Base-by-base conservation (phyloP, 2,113 vertebrate genomes). In the Chamaetylas fuelleborni region DNA sequence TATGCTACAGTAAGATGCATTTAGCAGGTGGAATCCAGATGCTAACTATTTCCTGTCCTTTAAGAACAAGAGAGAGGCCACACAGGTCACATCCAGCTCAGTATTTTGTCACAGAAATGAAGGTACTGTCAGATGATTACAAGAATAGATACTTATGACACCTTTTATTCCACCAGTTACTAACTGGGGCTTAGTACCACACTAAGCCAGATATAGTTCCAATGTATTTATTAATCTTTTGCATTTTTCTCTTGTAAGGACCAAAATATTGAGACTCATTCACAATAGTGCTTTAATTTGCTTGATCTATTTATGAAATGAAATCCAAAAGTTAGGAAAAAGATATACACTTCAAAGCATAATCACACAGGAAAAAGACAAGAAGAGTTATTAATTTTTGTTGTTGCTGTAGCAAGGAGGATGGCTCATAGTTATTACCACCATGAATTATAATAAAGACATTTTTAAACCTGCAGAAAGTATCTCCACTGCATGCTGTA, bases 381-480 rank as follows among this genome's bases (percentile, higher is more conserved):
- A 69, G 31, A 86, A 5, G 14, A 87, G 28, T 19, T 89, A 38
- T 20, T 72, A 2, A 19, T 57, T 93, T 76, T 87, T 80, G 12
- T 61, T 81, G 48, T 43, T 80, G 23, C n/a, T 56, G 16, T 50
- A 73, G 50, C 20, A 69, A 80, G 71, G 38, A 79, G 57, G 50
- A 74, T 76, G 33, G 11, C 19, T 95, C 42, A 61, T 26, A 81
- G 47, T 78, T 93, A 45, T 83, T 94, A 86, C 20, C 12, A 91
- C 50, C 14, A 48, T 31, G 24, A 85, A 72, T 90, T 91, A 62
- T 51, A 91, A 94, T 72, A 85, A 90, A 95, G 74, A 77, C 50
- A 93, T 91, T 95, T 94, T 80, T 88, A 92, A 92, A 85, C 78
- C n/a, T 62, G 54, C 40, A 93, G 72, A 90, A 95, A 91, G 11